These are phyloP conservation scores for Mola mola DNA, from an alignment of 2,113 vertebrate species.

Conservation along the genomic window DNA sequence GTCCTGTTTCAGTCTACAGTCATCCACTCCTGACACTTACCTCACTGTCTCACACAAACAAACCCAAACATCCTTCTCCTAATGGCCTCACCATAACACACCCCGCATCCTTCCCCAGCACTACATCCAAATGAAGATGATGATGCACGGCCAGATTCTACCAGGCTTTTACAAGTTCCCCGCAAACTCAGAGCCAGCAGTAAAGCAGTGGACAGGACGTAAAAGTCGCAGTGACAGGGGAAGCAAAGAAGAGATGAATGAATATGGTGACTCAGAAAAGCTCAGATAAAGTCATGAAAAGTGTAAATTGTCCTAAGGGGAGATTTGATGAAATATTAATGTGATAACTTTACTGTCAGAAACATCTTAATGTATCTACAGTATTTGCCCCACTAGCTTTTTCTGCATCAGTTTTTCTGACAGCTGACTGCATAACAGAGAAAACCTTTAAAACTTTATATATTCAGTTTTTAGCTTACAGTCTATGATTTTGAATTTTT, in stretches of 20 bases:
- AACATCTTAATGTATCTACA: too few species aligned
- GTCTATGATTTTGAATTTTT: too few species aligned
- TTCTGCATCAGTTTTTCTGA: too few species aligned
- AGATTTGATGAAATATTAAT: too few species aligned
- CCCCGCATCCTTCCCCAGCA: not conserved
- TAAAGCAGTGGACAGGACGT: conserved; percentile 35
- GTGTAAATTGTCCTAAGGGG: too few species aligned
- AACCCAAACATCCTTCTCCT: conserved; percentile 56
- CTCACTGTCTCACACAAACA: conserved; percentile 52
- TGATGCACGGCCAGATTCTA: too few species aligned
- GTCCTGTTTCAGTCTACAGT: conserved; percentile 33
- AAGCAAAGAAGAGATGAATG: conserved; percentile 51
- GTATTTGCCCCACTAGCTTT: too few species aligned
- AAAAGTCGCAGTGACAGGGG: conserved; percentile 53
- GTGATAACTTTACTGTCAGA: too few species aligned
- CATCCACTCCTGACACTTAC: conserved; percentile 54
- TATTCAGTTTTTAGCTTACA: too few species aligned
- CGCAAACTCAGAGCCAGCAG: conserved; percentile 31
- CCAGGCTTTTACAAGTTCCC: too few species aligned
- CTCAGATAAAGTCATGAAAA: conserved; percentile 14
- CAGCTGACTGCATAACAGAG: too few species aligned
- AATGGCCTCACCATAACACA: conserved; percentile 52
- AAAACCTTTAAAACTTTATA: too few species aligned
- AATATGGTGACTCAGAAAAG: conserved; percentile 3
- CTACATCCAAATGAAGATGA: conserved; percentile 27